Evolutionary conservation across 2,888 invertebrate species (phyloP).

Genomic region (Trachelus iudaicus): DNA sequence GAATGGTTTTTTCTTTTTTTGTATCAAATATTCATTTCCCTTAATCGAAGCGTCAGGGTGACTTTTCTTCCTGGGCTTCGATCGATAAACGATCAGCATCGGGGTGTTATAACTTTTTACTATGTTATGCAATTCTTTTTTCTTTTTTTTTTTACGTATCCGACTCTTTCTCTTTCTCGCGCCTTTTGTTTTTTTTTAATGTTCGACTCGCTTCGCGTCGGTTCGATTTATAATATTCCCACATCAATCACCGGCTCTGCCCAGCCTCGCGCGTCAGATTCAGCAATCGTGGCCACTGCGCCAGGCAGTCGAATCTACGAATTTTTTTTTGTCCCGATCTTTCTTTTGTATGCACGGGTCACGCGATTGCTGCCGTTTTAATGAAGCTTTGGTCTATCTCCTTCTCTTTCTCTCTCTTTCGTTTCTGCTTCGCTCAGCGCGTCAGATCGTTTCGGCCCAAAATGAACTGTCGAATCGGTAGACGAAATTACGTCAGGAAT

Average conservation of each 20-base stretch:
- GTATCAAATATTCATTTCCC: neutral
- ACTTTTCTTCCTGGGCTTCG: neutral
- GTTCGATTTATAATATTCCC: neutral
- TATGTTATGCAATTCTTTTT: neutral
- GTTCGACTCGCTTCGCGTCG: neutral
- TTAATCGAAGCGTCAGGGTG: neutral
- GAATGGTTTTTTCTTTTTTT: neutral
- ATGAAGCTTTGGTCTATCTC: neutral
- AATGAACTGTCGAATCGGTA: neutral
- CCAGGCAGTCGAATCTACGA: neutral
- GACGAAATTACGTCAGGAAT: neutral
- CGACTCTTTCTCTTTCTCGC: neutral
- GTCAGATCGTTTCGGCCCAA: neutral
- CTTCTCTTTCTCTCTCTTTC: neutral
- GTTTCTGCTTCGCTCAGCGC: neutral
- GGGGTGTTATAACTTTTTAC: neutral
- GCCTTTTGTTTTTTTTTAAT: neutral
- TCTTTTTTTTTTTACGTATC: neutral
- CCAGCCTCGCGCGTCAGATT: neutral
- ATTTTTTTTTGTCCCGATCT: neutral
- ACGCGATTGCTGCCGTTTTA: neutral
- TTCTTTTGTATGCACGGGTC: neutral
- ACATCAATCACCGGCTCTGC: neutral
- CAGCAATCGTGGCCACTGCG: neutral
- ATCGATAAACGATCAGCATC: neutral